A percentile compares a stretch with the other conserved stretches of the same genome.
These are phyloP conservation scores for Paratilapia polleni DNA, from an alignment of 2,113 vertebrate species.

Conservation along the genomic window DNA sequence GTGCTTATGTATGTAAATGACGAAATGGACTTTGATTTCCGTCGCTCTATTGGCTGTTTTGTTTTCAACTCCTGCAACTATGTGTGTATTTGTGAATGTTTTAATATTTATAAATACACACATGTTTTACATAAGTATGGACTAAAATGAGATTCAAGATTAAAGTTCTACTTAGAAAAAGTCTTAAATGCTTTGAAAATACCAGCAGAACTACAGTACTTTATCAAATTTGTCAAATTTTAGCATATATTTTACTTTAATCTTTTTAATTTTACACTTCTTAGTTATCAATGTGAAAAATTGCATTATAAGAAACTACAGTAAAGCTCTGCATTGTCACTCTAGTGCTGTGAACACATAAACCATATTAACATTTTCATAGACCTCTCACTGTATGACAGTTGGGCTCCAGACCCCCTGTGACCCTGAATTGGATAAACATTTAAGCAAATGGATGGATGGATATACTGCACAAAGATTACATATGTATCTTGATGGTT, in stretches of 20 bases:
- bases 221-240: background rate
- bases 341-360: too few species aligned
- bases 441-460: too few species aligned
- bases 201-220: background rate
- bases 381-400: too few species aligned
- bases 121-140: background rate
- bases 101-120: background rate
- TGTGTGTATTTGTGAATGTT: background rate
- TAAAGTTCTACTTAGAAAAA: background rate
- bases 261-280: background rate
- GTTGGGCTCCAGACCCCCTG: too few species aligned
- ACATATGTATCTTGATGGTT: too few species aligned
- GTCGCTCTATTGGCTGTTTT: background rate
- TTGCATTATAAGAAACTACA: background rate
- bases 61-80: background rate
- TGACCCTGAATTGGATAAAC: too few species aligned
- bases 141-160: background rate
- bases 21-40: background rate
- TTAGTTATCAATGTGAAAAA: background rate
- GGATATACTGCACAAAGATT: too few species aligned
- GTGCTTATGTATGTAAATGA: slow-evolving; percentile 36
- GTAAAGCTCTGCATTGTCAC: too few species aligned
- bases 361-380: too few species aligned
- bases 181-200: background rate
- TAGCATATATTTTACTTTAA: background rate